Evolutionary conservation across 2,113 vertebrate genomes (phyloP).

Genomic region (Ardeotis arabs): DNA sequence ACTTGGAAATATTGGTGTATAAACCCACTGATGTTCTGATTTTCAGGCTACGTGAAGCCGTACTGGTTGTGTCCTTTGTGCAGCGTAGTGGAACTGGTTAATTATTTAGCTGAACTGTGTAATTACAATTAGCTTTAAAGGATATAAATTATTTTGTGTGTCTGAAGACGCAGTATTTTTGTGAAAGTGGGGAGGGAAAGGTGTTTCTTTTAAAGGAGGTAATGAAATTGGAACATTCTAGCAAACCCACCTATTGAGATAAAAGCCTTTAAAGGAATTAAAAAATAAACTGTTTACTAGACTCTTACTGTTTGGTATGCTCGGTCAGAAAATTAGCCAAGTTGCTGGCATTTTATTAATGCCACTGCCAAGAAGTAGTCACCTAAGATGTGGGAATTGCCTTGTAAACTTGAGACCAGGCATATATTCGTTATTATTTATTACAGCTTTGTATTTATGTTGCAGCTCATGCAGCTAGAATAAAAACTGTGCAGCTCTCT

Average conservation of each 20-base stretch:
- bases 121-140: conserved; percentile 23
- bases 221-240: background rate
- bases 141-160: background rate
- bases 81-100: background rate
- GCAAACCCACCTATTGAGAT: background rate
- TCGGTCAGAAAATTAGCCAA: background rate
- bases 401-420: background rate
- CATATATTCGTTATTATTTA: background rate
- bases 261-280: conserved; percentile 11
- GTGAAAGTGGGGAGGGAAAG: background rate
- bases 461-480: background rate
- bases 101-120: conserved; percentile 46
- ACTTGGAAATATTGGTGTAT: background rate
- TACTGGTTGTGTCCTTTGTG: conserved; percentile 10
- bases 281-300: background rate
- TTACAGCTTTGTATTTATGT: background rate
- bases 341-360: background rate
- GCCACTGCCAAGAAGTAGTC: background rate
- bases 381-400: background rate
- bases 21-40: background rate
- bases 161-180: background rate
- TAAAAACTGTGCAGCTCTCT: background rate
- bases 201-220: background rate
- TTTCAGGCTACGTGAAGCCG: background rate
- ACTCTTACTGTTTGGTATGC: background rate